Evolutionary conservation across 2,797 vertebrate genomes (phyloP), one percentile per base, ranked within the genome.

Genomic region (Eptatretus atami): DNA sequence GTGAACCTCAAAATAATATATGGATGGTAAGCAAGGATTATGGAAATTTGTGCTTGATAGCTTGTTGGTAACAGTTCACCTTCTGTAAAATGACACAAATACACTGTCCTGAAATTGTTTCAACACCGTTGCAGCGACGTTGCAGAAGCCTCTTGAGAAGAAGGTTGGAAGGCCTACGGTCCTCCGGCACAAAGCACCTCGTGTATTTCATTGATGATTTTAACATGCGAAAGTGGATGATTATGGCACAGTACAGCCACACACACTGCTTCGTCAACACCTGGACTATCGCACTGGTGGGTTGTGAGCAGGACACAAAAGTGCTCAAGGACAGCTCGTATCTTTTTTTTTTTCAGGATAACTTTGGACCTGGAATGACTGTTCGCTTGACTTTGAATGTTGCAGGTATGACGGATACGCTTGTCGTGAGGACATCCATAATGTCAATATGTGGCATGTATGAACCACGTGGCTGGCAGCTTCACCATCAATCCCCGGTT

Each of bases 401-500:
- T 1, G 53, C 69, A 96, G 92, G 92, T 95, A 96, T 9, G 88
- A 98, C 72, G 68, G 81, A 71, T 74, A 90, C 82, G 71, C 75
- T 93, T 70, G 74, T 78, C 3, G 72, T 92, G 71, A 96, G 74
- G 84, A 95, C 75, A 76, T 96, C 73, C 79, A 71, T 69, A 85
- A 76, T 0, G 79, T 88, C 90, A 98, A 67, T 96, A 86, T 1
- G 75, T 98, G 71, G 78, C 84, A 53, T 98, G 90, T 72, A 95
- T 96, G 87, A 98, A 94, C 72, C 87, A 88, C 2, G 84, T 83
- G 0, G 76, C 82, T 0, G 87, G 88, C 66, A 95, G 85, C 72
- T 96, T 95, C 74, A 92, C 82, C 73, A 83, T 96, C 72, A 95
- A 90, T 76, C 82, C 87, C 31, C 76, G 85, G 5, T 78, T 98